Conservation (phyloP, 2,888 invertebrate species). For the Embidobia sp. region DNA sequence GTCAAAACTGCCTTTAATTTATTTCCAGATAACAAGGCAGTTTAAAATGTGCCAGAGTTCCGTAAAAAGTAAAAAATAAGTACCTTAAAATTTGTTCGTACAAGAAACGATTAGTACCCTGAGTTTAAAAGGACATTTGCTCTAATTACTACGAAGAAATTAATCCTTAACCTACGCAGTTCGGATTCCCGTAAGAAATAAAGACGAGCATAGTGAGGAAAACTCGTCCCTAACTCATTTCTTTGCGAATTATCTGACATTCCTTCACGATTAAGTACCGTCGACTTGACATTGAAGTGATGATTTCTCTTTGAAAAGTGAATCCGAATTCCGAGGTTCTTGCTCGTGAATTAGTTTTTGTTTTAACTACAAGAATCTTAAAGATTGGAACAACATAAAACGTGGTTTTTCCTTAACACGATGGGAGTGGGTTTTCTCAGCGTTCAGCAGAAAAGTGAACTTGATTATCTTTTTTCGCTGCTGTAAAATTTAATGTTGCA, state of each 20-base stretch:
- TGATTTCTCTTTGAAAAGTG: slow-evolving; percentile 53
- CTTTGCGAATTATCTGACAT: slow-evolving; percentile 43
- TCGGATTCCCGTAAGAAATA: slow-evolving; percentile 39
- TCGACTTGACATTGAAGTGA: slow-evolving; percentile 57
- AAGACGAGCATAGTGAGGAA: slow-evolving; percentile 53
- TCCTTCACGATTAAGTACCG: slow-evolving; percentile 42
- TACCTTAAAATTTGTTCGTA: too few species aligned
- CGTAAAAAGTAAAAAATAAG: too few species aligned
- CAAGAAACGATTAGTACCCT: too few species aligned
- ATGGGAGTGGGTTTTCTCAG: too few species aligned
- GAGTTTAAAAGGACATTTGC: slow-evolving; percentile 12
- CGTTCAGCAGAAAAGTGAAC: too few species aligned
- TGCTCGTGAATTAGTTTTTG: slow-evolving; percentile 15
- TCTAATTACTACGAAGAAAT: slow-evolving; percentile 21
- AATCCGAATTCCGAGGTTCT: slow-evolving; percentile 48
- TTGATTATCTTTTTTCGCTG: too few species aligned
- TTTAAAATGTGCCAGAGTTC: too few species aligned
- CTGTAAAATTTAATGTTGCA: too few species aligned
- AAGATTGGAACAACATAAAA: slow-evolving; percentile 1
- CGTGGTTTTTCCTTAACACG: not conserved
- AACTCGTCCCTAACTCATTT: slow-evolving; percentile 51
- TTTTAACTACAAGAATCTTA: slow-evolving; percentile 6
- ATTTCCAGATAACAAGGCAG: too few species aligned
- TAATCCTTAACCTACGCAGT: slow-evolving; percentile 23
- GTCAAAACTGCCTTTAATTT: too few species aligned